These are phyloP conservation scores for Cinara cedri DNA, from an alignment of 2,888 invertebrate species.

Conservation along the genomic window DNA sequence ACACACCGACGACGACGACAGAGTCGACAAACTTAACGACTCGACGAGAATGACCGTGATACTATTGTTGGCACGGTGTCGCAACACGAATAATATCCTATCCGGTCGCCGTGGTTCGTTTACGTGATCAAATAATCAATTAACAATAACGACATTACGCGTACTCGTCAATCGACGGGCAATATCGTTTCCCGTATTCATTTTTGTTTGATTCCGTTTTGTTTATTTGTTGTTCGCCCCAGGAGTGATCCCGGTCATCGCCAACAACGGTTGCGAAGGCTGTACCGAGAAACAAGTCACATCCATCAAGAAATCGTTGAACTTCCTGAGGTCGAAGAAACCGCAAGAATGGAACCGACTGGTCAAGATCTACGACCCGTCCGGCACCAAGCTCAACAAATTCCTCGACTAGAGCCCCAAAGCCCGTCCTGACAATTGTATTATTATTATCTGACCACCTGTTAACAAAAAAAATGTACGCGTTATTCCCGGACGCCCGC, in stretches of 20 bases:
- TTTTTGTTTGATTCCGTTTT: neutral
- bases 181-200: too few species aligned
- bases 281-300: slow-evolving; percentile 33
- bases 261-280: slow-evolving; percentile 39
- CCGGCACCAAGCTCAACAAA: slow-evolving; percentile 48
- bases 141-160: too few species aligned
- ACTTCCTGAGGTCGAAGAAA: slow-evolving; percentile 39
- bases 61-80: too few species aligned
- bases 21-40: too few species aligned
- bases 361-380: slow-evolving; percentile 48
- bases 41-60: too few species aligned
- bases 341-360: slow-evolving; percentile 25
- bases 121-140: too few species aligned
- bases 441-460: neutral
- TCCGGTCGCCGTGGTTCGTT: too few species aligned
- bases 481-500: too few species aligned
- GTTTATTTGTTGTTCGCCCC: neutral
- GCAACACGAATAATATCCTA: too few species aligned
- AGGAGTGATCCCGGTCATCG: slow-evolving; percentile 52
- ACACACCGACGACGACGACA: too few species aligned
- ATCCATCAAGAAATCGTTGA: slow-evolving; percentile 44
- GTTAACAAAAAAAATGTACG: neutral
- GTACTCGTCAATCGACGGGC: too few species aligned
- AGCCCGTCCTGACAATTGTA: too few species aligned
- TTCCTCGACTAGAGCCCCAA: slow-evolving; percentile 29